Evolutionary conservation across 2,113 vertebrate genomes (phyloP).

Genomic region (Cacatua alba): DNA sequence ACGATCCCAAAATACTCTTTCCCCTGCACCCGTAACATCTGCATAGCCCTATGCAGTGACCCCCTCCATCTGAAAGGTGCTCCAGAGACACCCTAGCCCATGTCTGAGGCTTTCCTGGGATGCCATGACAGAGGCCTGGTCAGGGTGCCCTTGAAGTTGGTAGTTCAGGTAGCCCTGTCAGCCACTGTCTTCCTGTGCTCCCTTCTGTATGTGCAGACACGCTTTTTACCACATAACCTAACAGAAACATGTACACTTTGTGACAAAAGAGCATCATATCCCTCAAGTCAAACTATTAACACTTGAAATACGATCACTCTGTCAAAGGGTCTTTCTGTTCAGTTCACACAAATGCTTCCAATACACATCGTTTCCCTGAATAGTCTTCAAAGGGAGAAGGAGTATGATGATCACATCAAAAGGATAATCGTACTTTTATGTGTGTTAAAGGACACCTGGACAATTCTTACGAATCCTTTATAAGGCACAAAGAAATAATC

Average conservation of each 20-base stretch:
- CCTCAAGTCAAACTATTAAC: background rate
- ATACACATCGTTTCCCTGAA: constrained; percentile 20
- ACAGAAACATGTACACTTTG: background rate
- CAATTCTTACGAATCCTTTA: background rate
- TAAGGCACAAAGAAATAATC: constrained; percentile 16
- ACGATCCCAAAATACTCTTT: background rate
- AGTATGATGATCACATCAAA: background rate
- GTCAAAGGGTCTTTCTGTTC: constrained; percentile 2
- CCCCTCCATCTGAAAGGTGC: background rate
- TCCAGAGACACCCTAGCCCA: background rate
- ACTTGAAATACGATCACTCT: background rate
- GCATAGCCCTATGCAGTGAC: background rate
- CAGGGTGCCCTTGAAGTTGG: background rate
- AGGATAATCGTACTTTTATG: constrained; percentile 12
- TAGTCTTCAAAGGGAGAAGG: constrained; percentile 1
- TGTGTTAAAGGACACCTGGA: constrained; percentile 26
- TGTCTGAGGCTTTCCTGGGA: background rate
- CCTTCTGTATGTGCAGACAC: background rate
- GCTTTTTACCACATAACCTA: background rate
- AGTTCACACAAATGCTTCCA: background rate
- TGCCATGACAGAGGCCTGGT: background rate
- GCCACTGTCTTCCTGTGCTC: background rate
- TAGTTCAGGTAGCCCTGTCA: background rate
- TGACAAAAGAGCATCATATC: background rate
- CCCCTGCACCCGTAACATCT: fast-evolving